Base-by-base conservation (phyloP, 2,797 vertebrate species). In the Argentina silus region DNA sequence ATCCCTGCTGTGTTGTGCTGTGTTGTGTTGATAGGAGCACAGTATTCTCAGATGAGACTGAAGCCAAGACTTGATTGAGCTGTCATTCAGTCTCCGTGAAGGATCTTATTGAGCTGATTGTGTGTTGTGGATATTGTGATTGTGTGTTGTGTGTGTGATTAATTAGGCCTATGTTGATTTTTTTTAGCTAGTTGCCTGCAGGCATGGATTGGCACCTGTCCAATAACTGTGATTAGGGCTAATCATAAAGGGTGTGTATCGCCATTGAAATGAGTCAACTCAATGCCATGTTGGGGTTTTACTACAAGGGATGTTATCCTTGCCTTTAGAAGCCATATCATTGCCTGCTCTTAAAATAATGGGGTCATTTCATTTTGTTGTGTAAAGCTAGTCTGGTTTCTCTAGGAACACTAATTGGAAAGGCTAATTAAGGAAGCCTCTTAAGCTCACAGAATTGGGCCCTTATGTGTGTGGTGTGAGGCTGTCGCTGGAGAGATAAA, bases 1-100 rank as follows among this genome's bases (percentile, higher is more conserved):
- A 42, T 17, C 8, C 9, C 36, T 43, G 66, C 36, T 6, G 2
- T 23, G 9, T 27, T 21, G 7, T 48, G 61, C 67, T 62, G 0
- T 70, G 65, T 57, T 3, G 55, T 55, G 21, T 42, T 84, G 84
- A 87, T 85, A 81, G 56, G 64, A 66, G 53, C 68, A 10, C 55
- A 17, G 47, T 42, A 74, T 42, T 43, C 67, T 70, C 63, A 81
- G 83, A 74, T 0, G 57, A 80, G 56, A 69, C 74, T 45, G 71
- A 67, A 19, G 15, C 11, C 8, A 50, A 73, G 55, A 67, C 44
- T 23, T 8, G 67, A 77, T 75, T 73, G 7, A 68, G 53, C 55
- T 36, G 11, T 78, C 74, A 67, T 70, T 80, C 62, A 57, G 7
- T 36, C 70, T 53, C 9, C 51, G 60, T 36, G 47, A 19, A 36